Evolutionary conservation across 1,140 invertebrate species (phyloP).

Genomic region (Trinorchestia longiramus): DNA sequence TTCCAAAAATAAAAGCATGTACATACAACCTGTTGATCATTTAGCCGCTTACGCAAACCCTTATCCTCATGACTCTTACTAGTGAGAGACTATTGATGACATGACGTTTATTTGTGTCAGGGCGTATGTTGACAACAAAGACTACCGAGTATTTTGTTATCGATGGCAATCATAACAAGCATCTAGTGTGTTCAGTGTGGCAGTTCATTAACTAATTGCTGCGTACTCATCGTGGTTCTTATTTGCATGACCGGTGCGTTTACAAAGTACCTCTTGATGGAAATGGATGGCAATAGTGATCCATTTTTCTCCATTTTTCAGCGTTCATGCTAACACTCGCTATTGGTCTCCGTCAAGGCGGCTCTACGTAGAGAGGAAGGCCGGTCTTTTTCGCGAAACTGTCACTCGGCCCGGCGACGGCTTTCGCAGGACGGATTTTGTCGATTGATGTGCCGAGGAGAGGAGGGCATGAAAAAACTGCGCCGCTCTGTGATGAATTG

Average conservation of each 20-base stretch:
- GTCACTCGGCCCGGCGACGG: slow-evolving; percentile 25
- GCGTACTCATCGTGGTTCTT: not conserved
- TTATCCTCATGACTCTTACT: not conserved
- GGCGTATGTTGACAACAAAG: no score
- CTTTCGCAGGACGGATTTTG: slow-evolving; percentile 29
- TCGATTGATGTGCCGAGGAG: slow-evolving; percentile 50
- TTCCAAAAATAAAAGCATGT: not conserved
- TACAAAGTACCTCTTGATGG: not conserved
- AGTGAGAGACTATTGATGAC: not conserved
- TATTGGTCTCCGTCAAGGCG: slow-evolving; percentile 18
- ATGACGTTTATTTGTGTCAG: no score
- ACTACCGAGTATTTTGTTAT: not conserved
- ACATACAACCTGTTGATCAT: not conserved
- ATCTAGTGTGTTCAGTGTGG: not conserved
- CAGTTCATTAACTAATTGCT: not conserved
- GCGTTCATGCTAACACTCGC: slow-evolving; percentile 25
- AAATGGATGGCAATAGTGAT: not conserved
- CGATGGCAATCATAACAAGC: not conserved
- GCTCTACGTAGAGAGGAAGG: not conserved
- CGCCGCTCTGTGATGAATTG: slow-evolving; percentile 45
- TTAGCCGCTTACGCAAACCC: not conserved
- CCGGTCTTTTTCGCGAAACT: not conserved
- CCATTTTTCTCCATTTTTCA: slow-evolving; percentile 3
- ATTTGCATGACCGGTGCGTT: not conserved
- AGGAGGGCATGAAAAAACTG: slow-evolving; percentile 1